Evolutionary conservation across 2,888 invertebrate species (phyloP).

Genomic region (Schrankia costaestrigalis): DNA sequence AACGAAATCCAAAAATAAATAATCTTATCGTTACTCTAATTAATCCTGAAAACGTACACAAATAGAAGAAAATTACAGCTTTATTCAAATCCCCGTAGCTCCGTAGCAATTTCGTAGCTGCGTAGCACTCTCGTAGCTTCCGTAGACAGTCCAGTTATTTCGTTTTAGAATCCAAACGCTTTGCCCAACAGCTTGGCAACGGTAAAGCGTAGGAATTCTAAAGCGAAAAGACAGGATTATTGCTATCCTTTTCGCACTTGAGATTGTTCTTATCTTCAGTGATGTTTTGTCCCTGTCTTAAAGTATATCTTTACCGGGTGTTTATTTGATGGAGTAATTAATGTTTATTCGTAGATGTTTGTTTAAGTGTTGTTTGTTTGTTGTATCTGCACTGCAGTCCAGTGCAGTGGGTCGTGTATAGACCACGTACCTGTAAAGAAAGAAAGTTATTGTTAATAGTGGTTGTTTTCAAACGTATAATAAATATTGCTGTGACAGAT

Average conservation of each 20-base stretch:
- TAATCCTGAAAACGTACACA: too few species aligned
- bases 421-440: slow-evolving; percentile 6
- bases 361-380: not conserved
- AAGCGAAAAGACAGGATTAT: slow-evolving; percentile 81
- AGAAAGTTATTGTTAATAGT: not conserved
- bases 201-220: slow-evolving; percentile 99
- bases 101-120: slow-evolving; percentile 8
- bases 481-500: not conserved
- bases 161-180: slow-evolving; percentile 98
- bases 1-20: too few species aligned
- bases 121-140: slow-evolving; percentile 26
- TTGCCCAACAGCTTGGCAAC: slow-evolving; percentile 87
- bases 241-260: slow-evolving; percentile 10
- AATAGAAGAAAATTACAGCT: too few species aligned
- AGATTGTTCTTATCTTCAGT: slow-evolving; percentile 1
- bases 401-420: not conserved
- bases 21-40: too few species aligned
- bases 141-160: slow-evolving; percentile 65
- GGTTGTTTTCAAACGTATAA: not conserved
- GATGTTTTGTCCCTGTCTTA: not conserved
- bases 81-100: slow-evolving; percentile 6
- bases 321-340: slow-evolving; percentile 6
- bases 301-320: slow-evolving; percentile 2
- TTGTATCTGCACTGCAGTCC: not conserved
- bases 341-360: slow-evolving; percentile 3